Evolutionary conservation across 2,797 vertebrate genomes (phyloP).

Genomic region (Paratrypauchen microcephalus): DNA sequence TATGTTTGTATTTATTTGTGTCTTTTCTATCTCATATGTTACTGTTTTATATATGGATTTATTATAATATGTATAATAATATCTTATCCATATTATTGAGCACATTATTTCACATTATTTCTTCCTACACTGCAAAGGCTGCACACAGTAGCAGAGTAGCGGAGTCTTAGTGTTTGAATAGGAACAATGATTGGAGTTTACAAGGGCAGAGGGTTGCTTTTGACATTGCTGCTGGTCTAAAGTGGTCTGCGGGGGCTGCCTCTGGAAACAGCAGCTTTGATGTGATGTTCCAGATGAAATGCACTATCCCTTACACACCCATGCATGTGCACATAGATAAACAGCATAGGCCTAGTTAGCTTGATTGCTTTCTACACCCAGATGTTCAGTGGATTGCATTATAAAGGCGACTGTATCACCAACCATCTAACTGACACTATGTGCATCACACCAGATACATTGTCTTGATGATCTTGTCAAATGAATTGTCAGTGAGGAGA

Average conservation of each 20-base stretch:
- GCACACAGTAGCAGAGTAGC: neutral
- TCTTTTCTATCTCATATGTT: neutral
- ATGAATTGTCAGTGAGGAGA: slow-evolving; percentile 1
- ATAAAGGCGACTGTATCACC: slow-evolving; percentile 1
- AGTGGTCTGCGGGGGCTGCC: slow-evolving; percentile 8
- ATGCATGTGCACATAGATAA: neutral
- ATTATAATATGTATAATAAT: no score
- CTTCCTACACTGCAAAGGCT: neutral
- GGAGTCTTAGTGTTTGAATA: neutral
- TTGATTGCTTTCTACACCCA: neutral
- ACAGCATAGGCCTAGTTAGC: neutral
- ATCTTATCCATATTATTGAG: neutral
- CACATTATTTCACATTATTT: neutral
- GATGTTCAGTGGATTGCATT: slow-evolving; percentile 9
- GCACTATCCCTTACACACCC: slow-evolving; percentile 6
- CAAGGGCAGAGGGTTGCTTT: slow-evolving; percentile 11
- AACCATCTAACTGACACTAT: slow-evolving; percentile 5
- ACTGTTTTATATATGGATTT: neutral
- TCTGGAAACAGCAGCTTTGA: slow-evolving; percentile 6
- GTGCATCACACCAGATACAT: slow-evolving; percentile 4
- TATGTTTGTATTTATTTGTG: neutral
- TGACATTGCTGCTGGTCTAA: slow-evolving; percentile 11
- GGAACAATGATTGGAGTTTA: slow-evolving; percentile 7
- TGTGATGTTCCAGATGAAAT: slow-evolving; percentile 14
- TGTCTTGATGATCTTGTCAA: slow-evolving; percentile 14